phyloP scores from a whole-genome alignment of 2,113 vertebrate species.

The Aspiorhynchus laticeps region DNA sequence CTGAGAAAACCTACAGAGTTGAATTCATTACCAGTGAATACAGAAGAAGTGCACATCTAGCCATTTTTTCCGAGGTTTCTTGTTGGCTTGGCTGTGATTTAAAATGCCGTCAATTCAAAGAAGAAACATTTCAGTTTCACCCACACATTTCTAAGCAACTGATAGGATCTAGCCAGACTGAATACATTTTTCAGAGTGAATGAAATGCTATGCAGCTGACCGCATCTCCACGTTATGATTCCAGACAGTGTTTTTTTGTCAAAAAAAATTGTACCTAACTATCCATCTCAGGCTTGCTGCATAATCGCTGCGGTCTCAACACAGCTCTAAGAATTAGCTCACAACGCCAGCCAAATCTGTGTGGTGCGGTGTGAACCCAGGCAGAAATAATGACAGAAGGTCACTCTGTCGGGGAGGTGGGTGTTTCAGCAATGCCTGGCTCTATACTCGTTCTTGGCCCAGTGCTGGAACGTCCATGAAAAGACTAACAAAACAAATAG shows the following conservation, averaged over 20 bases:
- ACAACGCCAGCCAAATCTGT: conserved; percentile 30
- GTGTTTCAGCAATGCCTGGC: conserved; percentile 17
- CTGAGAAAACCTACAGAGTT: conserved; percentile 1
- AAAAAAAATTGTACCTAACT: background rate
- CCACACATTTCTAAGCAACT: background rate
- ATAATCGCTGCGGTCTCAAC: background rate
- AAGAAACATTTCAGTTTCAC: conserved; percentile 9
- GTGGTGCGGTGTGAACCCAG: conserved; percentile 30
- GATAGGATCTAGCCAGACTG: background rate
- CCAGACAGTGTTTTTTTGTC: background rate
- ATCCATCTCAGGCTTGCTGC: background rate
- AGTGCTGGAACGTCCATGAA: conserved; percentile 6
- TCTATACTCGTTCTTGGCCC: background rate
- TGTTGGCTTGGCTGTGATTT: background rate
- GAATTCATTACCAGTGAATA: background rate
- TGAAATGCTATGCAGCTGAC: background rate
- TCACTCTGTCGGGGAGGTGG: conserved; percentile 41
- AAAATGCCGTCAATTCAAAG: background rate
- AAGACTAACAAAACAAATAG: conserved; percentile 10
- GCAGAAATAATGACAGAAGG: conserved; percentile 51
- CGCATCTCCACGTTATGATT: background rate
- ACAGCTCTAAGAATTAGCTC: background rate
- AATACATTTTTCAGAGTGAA: background rate
- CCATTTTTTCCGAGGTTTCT: background rate
- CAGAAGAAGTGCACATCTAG: background rate